Evolutionary conservation across 2,113 vertebrate species (phyloP), one percentile per base, ranked within the genome.

Genomic region (Protomyctophum bolini): DNA sequence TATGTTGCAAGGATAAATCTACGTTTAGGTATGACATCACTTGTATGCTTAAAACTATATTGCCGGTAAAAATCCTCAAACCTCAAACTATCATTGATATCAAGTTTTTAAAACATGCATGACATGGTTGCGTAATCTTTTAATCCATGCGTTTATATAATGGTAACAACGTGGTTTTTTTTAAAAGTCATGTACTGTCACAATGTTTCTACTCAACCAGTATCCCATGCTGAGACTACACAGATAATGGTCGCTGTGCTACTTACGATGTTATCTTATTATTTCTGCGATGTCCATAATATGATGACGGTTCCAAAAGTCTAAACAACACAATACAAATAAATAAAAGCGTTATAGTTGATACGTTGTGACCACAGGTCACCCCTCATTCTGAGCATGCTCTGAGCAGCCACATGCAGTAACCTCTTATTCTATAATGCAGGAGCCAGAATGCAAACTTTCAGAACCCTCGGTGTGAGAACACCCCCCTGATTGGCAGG

Each of bases 371-470:
- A 58, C 56, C 54, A 45, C 45, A 85, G 63, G 45, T 28, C 55
- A 70, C 6, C 33, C 45, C 51, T 12, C 28, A 73, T 41, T 65
- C 63, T 65, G 64, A 57, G 73, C 47, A 63, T 11, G 59, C 75
- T 46, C 72, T 82, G 63, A 74, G 68, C 67, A 21, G 73, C 78
- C 58, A 80, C 85, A 84, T 77, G 75, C 80, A 91, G 89, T 92
- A 92, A 91, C 90, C 81, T 90, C 83, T 91, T 74, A 85, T 91
- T 91, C 83, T 89, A 86, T 84, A 84, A 90, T 82, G 79, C 90
- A 98, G 97, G 97, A 98, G 94, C 94, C 97, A 98, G 94, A 98
- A 97, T 82, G 94, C 96, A 93, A 98, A 97, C 89, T 98, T 98
- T 94, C 97, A 98, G 95, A 98, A 96, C 80, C 96, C 97, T 72